phyloP scores from a whole-genome alignment of 2,888 invertebrate genomes.

The Oligia latruncula region DNA sequence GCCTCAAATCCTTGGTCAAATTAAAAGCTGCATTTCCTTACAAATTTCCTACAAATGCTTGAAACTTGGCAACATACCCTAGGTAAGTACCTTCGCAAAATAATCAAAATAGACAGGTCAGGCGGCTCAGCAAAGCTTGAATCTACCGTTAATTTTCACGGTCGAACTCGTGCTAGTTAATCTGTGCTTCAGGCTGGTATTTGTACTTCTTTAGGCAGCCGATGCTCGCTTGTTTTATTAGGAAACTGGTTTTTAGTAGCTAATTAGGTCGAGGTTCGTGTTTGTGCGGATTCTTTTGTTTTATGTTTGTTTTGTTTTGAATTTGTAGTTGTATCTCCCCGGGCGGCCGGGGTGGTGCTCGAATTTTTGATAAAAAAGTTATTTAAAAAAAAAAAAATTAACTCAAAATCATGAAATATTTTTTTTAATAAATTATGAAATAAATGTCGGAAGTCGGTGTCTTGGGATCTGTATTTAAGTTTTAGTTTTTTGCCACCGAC shows the following conservation, averaged over 20 bases:
- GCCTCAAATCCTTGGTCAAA: neutral
- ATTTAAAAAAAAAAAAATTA: no score
- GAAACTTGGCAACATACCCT: constrained; percentile 21
- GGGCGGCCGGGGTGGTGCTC: neutral
- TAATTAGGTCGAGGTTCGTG: constrained; percentile 36
- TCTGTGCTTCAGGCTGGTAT: constrained; percentile 33
- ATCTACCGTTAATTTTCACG: constrained; percentile 60
- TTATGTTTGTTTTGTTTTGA: constrained; percentile 1
- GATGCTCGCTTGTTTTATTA: constrained; percentile 41
- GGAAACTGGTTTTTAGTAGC: constrained; percentile 9
- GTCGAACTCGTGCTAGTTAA: constrained; percentile 47
- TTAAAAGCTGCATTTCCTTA: neutral
- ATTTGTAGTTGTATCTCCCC: neutral
- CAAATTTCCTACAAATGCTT: constrained; percentile 2
- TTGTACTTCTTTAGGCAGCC: constrained; percentile 45
- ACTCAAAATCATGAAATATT: no score
- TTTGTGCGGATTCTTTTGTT: constrained; percentile 22
- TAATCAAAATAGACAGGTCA: constrained; percentile 46
- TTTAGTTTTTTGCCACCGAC: no score
- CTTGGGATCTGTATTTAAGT: no score
- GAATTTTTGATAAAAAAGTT: neutral
- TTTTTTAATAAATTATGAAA: no score
- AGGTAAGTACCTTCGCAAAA: constrained; percentile 2
- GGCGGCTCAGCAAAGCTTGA: constrained; percentile 18
- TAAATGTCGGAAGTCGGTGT: no score